A percentile compares a stretch with the other conserved stretches of the same genome.
Evolutionary conservation across 2,797 vertebrate genomes (phyloP).

Genomic region (Pristis pectinata): DNA sequence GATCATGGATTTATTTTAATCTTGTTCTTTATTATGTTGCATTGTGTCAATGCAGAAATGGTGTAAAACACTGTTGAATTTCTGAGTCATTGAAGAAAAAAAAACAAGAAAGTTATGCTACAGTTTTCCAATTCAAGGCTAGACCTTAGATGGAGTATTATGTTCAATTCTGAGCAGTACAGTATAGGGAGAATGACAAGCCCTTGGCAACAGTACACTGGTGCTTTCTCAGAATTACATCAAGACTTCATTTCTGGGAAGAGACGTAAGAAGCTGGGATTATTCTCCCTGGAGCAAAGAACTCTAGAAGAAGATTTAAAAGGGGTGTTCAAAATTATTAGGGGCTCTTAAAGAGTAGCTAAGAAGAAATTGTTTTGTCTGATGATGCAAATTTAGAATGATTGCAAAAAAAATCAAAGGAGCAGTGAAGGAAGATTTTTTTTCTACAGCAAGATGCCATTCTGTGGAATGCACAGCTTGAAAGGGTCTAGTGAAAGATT

Average conservation of each 20-base stretch:
- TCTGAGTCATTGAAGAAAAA: background rate
- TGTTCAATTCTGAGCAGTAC: background rate
- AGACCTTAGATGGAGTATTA: background rate
- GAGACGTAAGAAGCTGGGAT: background rate
- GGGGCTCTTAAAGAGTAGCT: background rate
- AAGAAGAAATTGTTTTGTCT: background rate
- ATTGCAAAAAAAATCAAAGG: background rate
- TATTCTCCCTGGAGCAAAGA: background rate
- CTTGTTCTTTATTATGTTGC: background rate
- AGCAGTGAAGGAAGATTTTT: background rate
- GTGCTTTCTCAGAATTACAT: background rate
- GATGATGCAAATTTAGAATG: background rate
- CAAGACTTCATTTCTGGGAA: background rate
- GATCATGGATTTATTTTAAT: background rate
- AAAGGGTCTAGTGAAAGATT: background rate
- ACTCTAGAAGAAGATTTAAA: background rate
- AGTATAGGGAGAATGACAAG: background rate
- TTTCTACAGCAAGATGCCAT: background rate
- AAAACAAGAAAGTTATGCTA: background rate
- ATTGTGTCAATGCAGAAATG: background rate
- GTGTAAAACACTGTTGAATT: background rate
- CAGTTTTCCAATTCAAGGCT: background rate
- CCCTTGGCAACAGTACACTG: background rate
- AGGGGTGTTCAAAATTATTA: background rate
- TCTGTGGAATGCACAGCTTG: background rate